Conservation (phyloP, 2,888 invertebrate species). For the Falcaria lacertinaria region DNA sequence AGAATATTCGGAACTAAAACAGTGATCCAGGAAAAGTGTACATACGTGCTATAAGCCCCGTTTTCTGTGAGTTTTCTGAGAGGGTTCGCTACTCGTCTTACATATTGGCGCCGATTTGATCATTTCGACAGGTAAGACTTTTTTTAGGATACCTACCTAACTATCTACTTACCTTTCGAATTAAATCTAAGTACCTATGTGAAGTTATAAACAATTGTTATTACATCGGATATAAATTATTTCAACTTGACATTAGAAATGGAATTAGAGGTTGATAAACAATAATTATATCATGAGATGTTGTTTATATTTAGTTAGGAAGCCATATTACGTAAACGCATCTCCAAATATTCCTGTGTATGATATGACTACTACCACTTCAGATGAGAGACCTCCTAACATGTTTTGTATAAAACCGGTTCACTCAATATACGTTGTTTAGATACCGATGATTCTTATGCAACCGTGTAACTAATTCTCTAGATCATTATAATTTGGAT, state of each 20-base stretch:
- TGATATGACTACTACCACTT: conserved; percentile 39
- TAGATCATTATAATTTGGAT: no score
- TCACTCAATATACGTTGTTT: conserved; percentile 53
- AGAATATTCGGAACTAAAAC: conserved; percentile 21
- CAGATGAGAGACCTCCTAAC: conserved; percentile 70
- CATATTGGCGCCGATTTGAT: conserved; percentile 47
- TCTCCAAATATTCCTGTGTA: conserved; percentile 3
- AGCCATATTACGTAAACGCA: neutral
- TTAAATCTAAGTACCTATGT: no score
- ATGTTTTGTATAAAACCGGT: conserved; percentile 75
- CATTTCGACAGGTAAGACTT: conserved; percentile 59
- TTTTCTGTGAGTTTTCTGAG: conserved; percentile 44
- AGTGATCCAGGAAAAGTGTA: conserved; percentile 39
- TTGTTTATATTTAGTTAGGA: no score
- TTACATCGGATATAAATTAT: no score
- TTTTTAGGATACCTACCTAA: neutral
- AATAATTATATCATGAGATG: no score
- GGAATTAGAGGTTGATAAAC: no score
- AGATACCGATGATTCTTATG: conserved; percentile 55
- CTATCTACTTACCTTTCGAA: no score
- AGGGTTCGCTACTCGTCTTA: conserved; percentile 35
- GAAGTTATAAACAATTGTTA: no score
- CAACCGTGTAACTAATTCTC: conserved; percentile 60
- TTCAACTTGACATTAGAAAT: no score
- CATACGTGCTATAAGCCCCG: conserved; percentile 40